phyloP scores from a whole-genome alignment of 2,113 vertebrate genomes.

The Hystrix cristata region DNA sequence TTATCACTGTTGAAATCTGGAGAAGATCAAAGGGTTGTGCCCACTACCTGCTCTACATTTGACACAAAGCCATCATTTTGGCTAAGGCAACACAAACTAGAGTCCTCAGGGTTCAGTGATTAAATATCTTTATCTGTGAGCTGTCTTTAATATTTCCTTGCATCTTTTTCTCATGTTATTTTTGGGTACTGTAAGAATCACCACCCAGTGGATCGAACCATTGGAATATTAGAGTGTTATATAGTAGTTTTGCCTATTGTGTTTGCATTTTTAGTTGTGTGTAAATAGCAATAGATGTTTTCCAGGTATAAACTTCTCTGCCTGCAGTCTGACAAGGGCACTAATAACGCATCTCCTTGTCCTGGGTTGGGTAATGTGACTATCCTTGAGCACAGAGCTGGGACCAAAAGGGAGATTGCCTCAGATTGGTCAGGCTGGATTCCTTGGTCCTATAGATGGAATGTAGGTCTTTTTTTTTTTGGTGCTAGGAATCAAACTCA shows the following conservation, averaged over 20 bases:
- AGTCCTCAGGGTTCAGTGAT: not conserved
- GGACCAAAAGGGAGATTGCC: not conserved
- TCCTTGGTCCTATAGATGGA: not conserved
- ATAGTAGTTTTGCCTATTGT: not conserved
- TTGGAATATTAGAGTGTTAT: slow-evolving; percentile 3
- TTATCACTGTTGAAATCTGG: not conserved
- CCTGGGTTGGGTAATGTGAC: not conserved
- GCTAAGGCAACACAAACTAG: not conserved
- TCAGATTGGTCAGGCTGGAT: not conserved
- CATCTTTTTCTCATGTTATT: slow-evolving; percentile 8
- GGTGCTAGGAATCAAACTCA: no score
- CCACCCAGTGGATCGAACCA: not conserved
- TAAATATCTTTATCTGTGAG: slow-evolving; percentile 15
- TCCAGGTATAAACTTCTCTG: not conserved
- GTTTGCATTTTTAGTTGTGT: slow-evolving; percentile 42
- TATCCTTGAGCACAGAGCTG: not conserved
- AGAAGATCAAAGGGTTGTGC: not conserved
- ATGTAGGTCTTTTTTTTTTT: not conserved
- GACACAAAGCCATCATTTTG: not conserved
- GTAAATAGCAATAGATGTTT: not conserved
- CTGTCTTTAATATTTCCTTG: not conserved
- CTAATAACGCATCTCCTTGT: not conserved
- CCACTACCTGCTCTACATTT: not conserved
- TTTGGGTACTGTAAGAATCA: not conserved
- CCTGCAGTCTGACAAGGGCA: not conserved